Conservation (phyloP, 1,140 invertebrate genomes). For the Drosophila teissieri region DNA sequence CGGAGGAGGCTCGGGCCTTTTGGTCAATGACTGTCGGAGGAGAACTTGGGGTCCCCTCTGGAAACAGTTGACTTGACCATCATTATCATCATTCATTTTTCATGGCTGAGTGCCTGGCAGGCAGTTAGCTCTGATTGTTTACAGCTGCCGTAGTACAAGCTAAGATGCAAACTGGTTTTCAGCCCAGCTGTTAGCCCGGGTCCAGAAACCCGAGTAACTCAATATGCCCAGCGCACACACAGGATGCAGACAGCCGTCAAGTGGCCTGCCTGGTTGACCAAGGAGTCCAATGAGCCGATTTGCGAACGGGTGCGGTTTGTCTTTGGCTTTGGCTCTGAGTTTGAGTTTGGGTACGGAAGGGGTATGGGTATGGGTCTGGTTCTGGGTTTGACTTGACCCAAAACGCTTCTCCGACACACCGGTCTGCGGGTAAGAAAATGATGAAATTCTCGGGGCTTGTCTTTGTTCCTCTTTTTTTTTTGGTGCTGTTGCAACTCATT, state of each 20-base stretch:
- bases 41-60: constrained; percentile 5
- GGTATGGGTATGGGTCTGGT: constrained; percentile 32
- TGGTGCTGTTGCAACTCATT: constrained; percentile 62
- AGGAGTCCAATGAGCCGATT: constrained; percentile 27
- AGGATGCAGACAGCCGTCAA: constrained; percentile 65
- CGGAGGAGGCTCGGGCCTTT: constrained; percentile 19
- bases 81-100: constrained; percentile 83
- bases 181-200: constrained; percentile 64
- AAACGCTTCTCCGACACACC: constrained; percentile 62
- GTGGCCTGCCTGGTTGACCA: constrained; percentile 17
- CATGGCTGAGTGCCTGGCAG: constrained; percentile 81
- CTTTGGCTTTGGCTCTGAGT: constrained; percentile 31
- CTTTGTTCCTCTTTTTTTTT: constrained; percentile 35
- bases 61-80: constrained; percentile 49
- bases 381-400: constrained; percentile 73
- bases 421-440: constrained; percentile 45
- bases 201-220: constrained; percentile 75
- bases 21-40: constrained; percentile 54
- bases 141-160: constrained; percentile 72
- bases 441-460: constrained; percentile 62
- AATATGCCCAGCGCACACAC: constrained; percentile 73
- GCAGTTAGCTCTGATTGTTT: constrained; percentile 81
- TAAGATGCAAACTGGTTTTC: constrained; percentile 59
- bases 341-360: constrained; percentile 14
- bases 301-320: constrained; percentile 54